Conservation (phyloP, 1,140 invertebrate genomes). For the Andrena cerasifolii region DNA sequence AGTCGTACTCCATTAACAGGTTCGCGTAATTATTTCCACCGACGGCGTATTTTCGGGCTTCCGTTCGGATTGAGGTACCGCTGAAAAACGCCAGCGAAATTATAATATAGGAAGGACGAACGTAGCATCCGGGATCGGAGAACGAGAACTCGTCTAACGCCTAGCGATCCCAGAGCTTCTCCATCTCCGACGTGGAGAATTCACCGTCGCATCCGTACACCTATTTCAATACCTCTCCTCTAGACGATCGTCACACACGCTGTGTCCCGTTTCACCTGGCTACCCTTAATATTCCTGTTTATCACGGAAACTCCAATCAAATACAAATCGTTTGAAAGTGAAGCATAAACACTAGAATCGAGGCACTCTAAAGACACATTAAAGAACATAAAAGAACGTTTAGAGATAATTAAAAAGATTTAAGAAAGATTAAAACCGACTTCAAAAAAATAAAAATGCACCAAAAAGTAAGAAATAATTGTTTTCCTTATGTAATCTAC, state of each 20-base stretch:
- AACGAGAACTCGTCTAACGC: conserved; percentile 29
- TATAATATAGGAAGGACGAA: conserved; percentile 1
- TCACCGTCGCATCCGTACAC: conserved; percentile 19
- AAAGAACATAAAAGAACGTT: too few relatives aligned
- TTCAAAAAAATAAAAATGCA: too few relatives aligned
- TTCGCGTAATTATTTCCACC: not conserved
- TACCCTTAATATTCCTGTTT: too few relatives aligned
- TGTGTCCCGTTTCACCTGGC: conserved; percentile 13
- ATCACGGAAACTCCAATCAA: too few relatives aligned
- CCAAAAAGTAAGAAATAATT: too few relatives aligned
- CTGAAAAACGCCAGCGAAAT: not conserved
- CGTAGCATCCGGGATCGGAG: not conserved
- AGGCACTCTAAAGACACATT: too few relatives aligned
- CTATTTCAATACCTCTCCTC: conserved; percentile 38
- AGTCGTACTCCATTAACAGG: not conserved
- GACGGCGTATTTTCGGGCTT: not conserved
- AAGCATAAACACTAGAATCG: too few relatives aligned
- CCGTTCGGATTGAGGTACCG: not conserved
- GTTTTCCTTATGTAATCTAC: too few relatives aligned
- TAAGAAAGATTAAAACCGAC: too few relatives aligned
- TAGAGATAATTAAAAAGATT: too few relatives aligned
- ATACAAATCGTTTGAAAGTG: too few relatives aligned
- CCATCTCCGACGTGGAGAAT: not conserved
- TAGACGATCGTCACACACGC: not conserved
- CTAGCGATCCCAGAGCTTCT: conserved; percentile 17